A percentile compares a stretch with the other conserved stretches of the same genome.
phyloP scores from a whole-genome alignment of 2,888 invertebrate species.

The Synergus japonicus region DNA sequence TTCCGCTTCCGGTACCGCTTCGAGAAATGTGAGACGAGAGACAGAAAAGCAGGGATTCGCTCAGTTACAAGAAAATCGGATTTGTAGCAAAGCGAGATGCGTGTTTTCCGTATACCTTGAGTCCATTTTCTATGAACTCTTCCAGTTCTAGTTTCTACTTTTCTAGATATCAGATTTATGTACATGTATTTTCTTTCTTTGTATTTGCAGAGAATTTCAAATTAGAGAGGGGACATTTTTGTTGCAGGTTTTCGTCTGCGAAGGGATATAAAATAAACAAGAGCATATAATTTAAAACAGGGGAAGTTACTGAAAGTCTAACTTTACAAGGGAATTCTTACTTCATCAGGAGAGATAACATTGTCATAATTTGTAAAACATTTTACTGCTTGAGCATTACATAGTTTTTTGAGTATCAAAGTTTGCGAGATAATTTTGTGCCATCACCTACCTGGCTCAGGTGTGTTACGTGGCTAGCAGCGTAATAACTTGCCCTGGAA shows the following conservation, averaged over 20 bases:
- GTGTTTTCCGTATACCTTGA: not conserved
- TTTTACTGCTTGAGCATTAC: not conserved
- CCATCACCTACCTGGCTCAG: conserved; percentile 82
- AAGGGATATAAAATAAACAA: too few relatives aligned
- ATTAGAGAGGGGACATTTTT: too few relatives aligned
- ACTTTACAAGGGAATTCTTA: not conserved
- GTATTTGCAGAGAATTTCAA: too few relatives aligned
- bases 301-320: not conserved
- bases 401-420: not conserved
- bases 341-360: not conserved
- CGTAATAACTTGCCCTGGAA: conserved; percentile 86
- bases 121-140: not conserved
- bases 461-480: conserved; percentile 88
- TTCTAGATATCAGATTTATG: too few relatives aligned
- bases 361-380: not conserved
- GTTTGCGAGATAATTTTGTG: not conserved
- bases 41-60: conserved; percentile 42
- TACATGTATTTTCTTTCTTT: too few relatives aligned
- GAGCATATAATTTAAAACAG: too few relatives aligned
- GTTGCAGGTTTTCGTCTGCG: too few relatives aligned
- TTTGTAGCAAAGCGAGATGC: conserved; percentile 48
- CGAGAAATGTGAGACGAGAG: conserved; percentile 47
- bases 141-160: too few relatives aligned
- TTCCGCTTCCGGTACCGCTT: conserved; percentile 65
- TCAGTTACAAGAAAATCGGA: conserved; percentile 64